A percentile compares a stretch with the other conserved stretches of the same genome.
phyloP scores from a whole-genome alignment of 1,140 invertebrate genomes.

The Oncopeltus fasciatus region DNA sequence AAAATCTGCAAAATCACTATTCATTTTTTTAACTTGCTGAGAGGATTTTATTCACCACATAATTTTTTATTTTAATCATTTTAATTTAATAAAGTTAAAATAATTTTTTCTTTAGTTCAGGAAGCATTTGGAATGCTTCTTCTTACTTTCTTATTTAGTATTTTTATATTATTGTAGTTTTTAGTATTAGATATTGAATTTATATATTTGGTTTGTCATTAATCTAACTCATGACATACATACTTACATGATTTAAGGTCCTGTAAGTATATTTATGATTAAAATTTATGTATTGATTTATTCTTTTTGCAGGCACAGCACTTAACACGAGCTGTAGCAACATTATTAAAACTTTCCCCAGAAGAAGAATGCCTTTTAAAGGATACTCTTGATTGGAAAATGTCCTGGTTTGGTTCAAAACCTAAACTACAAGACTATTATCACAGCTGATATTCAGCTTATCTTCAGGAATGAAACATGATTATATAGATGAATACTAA shows the following conservation, averaged over 20 bases:
- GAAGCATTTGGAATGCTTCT: neutral
- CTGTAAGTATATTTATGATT: too few relatives aligned
- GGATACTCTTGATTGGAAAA: constrained; percentile 75
- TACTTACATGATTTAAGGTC: neutral
- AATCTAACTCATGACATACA: neutral
- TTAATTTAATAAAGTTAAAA: too few relatives aligned
- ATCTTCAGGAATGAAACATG: neutral
- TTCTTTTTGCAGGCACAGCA: constrained; percentile 58
- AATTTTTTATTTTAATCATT: too few relatives aligned
- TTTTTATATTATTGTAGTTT: too few relatives aligned
- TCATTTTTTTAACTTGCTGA: too few relatives aligned
- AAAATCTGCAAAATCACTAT: too few relatives aligned
- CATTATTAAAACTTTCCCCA: constrained; percentile 63
- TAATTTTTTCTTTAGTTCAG: too few relatives aligned
- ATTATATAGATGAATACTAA: neutral
- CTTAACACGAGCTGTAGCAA: constrained; percentile 72
- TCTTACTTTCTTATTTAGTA: neutral
- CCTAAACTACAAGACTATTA: constrained; percentile 28
- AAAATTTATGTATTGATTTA: neutral
- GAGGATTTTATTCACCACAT: too few relatives aligned
- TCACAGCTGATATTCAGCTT: constrained; percentile 21
- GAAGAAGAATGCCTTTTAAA: constrained; percentile 78
- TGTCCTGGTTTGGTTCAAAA: constrained; percentile 67
- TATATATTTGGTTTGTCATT: neutral
- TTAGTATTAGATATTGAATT: neutral